Percentiles rank a stretch among this genome's conserved stretches.
Evolutionary conservation across 1,140 invertebrate species (phyloP).

Genomic region (Acromyrmex heyeri): DNA sequence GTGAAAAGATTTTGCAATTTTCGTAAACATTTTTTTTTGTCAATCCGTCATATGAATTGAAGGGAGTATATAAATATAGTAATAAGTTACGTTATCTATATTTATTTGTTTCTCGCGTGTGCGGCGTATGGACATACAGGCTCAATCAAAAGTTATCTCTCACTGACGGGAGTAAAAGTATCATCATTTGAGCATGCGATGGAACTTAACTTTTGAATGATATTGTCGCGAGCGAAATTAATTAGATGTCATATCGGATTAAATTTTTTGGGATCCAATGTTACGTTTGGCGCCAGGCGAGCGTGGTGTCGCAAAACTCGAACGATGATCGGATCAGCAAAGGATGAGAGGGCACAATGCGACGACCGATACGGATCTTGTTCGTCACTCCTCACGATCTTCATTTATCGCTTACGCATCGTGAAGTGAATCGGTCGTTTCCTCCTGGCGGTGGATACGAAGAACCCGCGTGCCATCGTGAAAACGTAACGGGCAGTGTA

Average conservation of each 20-base stretch:
- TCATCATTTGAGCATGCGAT: too few species aligned
- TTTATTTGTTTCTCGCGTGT: too few species aligned
- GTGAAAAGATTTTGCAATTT: too few species aligned
- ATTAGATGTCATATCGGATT: background rate
- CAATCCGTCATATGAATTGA: too few species aligned
- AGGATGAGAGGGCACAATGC: slow-evolving; percentile 20
- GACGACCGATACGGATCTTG: slow-evolving; percentile 38
- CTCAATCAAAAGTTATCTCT: too few species aligned
- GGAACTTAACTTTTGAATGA: too few species aligned
- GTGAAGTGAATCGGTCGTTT: slow-evolving; percentile 47
- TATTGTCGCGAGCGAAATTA: background rate
- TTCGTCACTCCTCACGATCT: slow-evolving; percentile 44
- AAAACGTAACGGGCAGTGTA: slow-evolving; percentile 76
- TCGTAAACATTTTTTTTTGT: too few species aligned
- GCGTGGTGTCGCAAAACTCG: background rate
- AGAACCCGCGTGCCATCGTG: slow-evolving; percentile 41
- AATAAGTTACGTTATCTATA: too few species aligned
- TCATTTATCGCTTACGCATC: slow-evolving; percentile 30
- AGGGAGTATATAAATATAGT: too few species aligned
- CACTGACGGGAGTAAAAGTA: too few species aligned
- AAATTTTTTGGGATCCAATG: too few species aligned
- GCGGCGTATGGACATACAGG: too few species aligned
- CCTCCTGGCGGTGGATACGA: slow-evolving; percentile 20
- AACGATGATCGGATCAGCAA: background rate
- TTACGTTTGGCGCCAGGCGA: background rate